Evolutionary conservation across 1,140 invertebrate genomes (phyloP).

Genomic region (Achatina immaculata): DNA sequence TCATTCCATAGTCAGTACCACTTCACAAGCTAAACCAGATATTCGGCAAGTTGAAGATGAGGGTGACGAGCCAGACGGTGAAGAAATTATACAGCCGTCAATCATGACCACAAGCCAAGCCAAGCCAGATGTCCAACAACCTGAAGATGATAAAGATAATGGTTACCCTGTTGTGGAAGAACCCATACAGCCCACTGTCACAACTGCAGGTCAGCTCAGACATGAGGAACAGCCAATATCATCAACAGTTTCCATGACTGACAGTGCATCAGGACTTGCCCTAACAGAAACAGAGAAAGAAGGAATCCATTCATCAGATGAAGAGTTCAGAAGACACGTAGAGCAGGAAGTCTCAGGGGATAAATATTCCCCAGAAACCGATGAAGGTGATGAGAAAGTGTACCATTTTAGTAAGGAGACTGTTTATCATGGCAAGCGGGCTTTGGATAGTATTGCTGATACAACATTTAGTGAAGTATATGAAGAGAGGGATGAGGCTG

Average conservation of each 20-base stretch:
- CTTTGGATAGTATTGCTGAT: constrained; percentile 41
- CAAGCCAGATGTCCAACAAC: constrained; percentile 29
- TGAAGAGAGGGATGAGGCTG: constrained; percentile 40
- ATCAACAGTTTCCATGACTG: background rate
- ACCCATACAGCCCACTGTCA: constrained; percentile 10
- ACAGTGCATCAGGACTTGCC: background rate
- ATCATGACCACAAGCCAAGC: constrained; percentile 25
- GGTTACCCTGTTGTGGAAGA: constrained; percentile 17
- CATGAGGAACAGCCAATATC: background rate
- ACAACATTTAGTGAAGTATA: constrained; percentile 36
- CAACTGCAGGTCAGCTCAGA: constrained; percentile 2
- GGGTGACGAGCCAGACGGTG: constrained; percentile 19
- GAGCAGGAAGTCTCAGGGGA: constrained; percentile 7
- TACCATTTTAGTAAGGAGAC: constrained; percentile 45
- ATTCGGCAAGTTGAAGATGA: constrained; percentile 31
- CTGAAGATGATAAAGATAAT: constrained; percentile 26
- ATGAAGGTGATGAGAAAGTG: constrained; percentile 26
- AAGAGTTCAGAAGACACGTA: constrained; percentile 18
- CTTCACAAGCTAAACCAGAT: constrained; percentile 26
- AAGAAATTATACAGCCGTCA: constrained; percentile 17
- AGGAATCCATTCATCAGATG: constrained; percentile 14
- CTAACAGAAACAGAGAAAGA: constrained; percentile 20
- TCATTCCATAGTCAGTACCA: background rate
- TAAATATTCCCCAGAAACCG: constrained; percentile 14
- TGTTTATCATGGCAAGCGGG: constrained; percentile 62